Conservation (phyloP, 64 coral and sea anemone genomes). For the Pocillopora verrucosa region DNA sequence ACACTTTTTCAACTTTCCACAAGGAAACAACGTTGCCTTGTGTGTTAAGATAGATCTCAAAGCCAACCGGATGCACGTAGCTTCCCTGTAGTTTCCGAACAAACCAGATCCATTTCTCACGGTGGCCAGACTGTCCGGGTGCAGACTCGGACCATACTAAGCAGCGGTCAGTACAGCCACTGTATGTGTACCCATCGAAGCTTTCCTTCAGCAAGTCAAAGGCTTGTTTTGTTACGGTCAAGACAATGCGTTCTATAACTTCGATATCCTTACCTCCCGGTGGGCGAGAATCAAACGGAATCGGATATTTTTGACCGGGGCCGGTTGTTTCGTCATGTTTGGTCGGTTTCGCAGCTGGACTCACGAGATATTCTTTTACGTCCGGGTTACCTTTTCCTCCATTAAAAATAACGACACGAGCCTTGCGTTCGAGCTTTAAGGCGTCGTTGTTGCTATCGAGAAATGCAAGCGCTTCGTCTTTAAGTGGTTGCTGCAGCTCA, state of each 20-base stretch:
- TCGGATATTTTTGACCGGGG: slow-evolving; percentile 38
- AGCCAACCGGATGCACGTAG: slow-evolving; percentile 44
- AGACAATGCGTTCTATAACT: slow-evolving; percentile 3
- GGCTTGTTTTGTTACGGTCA: slow-evolving; percentile 13
- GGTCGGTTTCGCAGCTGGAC: slow-evolving; percentile 28
- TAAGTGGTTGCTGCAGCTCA: slow-evolving; percentile 64
- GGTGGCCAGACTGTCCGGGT: slow-evolving; percentile 1
- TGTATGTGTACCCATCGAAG: slow-evolving; percentile 64
- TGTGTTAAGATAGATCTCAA: slow-evolving; percentile 46
- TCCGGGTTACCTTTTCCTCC: slow-evolving; percentile 30
- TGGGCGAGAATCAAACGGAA: slow-evolving; percentile 47
- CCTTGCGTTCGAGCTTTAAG: slow-evolving; percentile 42
- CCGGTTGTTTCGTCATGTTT: slow-evolving; percentile 2
- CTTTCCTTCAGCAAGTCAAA: slow-evolving; percentile 51
- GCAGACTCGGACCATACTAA: neutral
- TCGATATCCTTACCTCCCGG: neutral
- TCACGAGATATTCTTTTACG: slow-evolving; percentile 60
- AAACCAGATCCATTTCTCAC: slow-evolving; percentile 54
- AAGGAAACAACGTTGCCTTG: slow-evolving; percentile 17
- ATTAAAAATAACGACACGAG: slow-evolving; percentile 55
- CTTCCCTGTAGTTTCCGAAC: neutral
- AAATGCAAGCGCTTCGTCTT: slow-evolving; percentile 49
- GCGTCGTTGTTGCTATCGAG: slow-evolving; percentile 48
- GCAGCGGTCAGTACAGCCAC: slow-evolving; percentile 60
- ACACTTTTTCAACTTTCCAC: slow-evolving; percentile 44